Evolutionary conservation across 2,888 invertebrate genomes (phyloP), one percentile per base, ranked within the genome.

Genomic region (Mesoligia furuncula): DNA sequence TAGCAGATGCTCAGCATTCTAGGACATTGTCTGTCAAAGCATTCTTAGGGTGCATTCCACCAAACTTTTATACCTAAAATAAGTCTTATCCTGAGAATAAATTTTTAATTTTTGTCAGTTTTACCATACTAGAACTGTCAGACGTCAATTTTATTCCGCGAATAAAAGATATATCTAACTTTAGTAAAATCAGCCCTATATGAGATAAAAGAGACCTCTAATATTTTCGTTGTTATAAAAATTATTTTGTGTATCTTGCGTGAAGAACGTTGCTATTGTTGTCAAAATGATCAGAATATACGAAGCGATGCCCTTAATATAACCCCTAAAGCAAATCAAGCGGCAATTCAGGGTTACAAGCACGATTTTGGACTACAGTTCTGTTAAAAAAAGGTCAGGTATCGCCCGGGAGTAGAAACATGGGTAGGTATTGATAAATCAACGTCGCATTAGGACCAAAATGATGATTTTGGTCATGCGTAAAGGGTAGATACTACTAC

Each of bases 381-480:
- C 59, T 67, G 66, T 76, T 83, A 73, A 71, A 81, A 72, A 76
- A 61, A 64, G 62, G 36, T 68, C 27, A 61, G 64, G 65, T 68
- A 73, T 66, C 57, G 69, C 20, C 24, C 8, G n/a, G 36, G 24
- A 80, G 73, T 80, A n/a, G 51, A 31, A 80, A 76, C 36, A 72
- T n/a, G 11, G 61, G 59, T 67, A 36, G 57, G 51, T 72, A 73
- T 71, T 69, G 61, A 62, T 57, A 80, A 59, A 24, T 61, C 48
- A 15, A 3, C 11, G n/a, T 71, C 5, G 48, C 15, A 24, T 62
- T 51, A 70, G 73, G 45, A 64, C 42, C 57, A 15, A 42, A 67
- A 51, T 73, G 11, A 31, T 27, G 59, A 66, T 54, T 54, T 76
- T 66, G 15, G 48, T 65, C 57, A 31, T 65, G 39, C 36, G 6